phyloP scores from a whole-genome alignment of 2,797 vertebrate genomes.

The Zalophus californianus region DNA sequence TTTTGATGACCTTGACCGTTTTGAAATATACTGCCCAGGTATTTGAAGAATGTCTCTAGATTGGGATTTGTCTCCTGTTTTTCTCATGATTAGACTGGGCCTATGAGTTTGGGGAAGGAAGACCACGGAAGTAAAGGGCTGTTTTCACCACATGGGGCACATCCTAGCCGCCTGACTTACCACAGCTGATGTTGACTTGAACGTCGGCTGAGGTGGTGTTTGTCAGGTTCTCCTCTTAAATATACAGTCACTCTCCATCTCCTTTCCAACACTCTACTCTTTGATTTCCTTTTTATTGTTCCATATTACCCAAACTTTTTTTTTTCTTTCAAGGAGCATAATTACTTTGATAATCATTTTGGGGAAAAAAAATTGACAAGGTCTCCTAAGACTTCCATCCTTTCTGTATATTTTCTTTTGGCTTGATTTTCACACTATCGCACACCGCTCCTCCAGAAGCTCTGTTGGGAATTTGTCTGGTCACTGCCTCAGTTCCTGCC shows the following conservation, averaged over 20 bases:
- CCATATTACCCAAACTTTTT: background rate
- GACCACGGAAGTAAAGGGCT: background rate
- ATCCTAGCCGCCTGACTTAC: background rate
- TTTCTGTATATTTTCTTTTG: background rate
- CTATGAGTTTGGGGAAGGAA: background rate
- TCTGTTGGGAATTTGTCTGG: background rate
- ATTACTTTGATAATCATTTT: background rate
- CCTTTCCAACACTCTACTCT: background rate
- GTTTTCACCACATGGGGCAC: background rate
- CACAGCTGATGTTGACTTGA: background rate
- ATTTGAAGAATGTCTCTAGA: background rate
- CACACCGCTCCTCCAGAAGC: background rate
- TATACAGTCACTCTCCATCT: too few relatives aligned
- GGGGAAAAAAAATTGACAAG: background rate
- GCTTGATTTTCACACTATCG: background rate
- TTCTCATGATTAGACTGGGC: background rate
- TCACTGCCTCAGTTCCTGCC: background rate
- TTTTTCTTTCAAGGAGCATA: background rate
- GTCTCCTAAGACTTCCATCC: background rate
- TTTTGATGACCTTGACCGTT: background rate
- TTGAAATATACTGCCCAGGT: background rate
- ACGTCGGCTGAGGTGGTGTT: accelerated
- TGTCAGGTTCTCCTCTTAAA: background rate
- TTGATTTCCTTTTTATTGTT: background rate
- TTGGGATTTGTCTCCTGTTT: background rate